Evolutionary conservation across 2,113 vertebrate genomes (phyloP).

Genomic region (Myrmecophaga tridactyla): DNA sequence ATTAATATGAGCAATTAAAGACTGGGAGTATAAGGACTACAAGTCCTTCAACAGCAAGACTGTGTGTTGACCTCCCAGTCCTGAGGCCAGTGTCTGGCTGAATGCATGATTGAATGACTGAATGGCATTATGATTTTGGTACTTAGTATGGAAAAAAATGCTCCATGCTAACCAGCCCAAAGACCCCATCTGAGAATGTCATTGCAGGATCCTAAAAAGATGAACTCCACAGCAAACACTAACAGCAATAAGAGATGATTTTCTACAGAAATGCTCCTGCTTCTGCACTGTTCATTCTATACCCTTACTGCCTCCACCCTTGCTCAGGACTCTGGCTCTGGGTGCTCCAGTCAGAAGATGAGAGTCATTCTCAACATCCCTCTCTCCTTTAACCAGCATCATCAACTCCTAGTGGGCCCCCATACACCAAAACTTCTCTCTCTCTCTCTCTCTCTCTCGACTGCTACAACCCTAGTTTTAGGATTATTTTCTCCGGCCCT

Average conservation of each 20-base stretch:
- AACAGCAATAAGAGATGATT: background rate
- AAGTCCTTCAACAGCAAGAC: background rate
- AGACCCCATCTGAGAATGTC: background rate
- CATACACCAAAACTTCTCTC: background rate
- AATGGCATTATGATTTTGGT: too few species aligned
- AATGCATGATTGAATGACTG: background rate
- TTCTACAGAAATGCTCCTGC: rapidly evolving
- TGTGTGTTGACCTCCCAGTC: background rate
- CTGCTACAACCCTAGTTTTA: background rate
- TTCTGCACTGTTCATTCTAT: background rate
- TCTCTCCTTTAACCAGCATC: background rate
- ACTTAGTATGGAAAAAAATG: background rate
- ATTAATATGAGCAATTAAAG: background rate
- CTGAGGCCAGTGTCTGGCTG: background rate
- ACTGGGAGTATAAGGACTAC: background rate
- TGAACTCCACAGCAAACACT: background rate
- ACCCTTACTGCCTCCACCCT: background rate
- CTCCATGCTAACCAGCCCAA: too few species aligned
- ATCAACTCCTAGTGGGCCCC: background rate
- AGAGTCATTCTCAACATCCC: too few species aligned
- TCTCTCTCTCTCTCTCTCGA: background rate
- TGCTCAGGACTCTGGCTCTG: background rate
- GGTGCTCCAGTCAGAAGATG: background rate
- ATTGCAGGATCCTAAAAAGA: too few species aligned
- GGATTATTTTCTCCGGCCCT: background rate